A percentile compares a stretch with the other conserved stretches of the same genome.
phyloP scores from a whole-genome alignment of 2,888 invertebrate genomes.

The Diplolepis rosae region DNA sequence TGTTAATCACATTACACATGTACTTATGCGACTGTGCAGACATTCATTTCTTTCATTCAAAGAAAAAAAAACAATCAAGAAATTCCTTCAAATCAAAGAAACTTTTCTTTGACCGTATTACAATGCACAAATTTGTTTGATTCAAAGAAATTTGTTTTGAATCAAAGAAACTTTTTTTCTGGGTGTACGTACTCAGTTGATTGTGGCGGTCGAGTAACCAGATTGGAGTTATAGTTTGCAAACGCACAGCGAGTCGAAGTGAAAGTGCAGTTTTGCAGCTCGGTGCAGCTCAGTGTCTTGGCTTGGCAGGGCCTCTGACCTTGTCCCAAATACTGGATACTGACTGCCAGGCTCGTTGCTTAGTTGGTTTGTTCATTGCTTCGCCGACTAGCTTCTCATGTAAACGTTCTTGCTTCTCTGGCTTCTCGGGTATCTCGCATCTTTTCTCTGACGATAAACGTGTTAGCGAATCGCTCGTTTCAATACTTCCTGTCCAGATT shows the following conservation, averaged over 20 bases:
- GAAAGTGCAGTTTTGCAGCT: slow-evolving; percentile 68
- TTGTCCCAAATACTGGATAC: slow-evolving; percentile 73
- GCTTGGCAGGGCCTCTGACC: slow-evolving; percentile 72
- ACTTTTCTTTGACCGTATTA: no score
- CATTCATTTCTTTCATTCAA: no score
- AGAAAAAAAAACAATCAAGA: no score
- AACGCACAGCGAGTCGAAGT: slow-evolving; percentile 58
- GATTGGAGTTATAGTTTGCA: slow-evolving; percentile 43
- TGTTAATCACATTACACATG: no score
- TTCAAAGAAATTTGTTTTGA: no score
- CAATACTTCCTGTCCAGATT: slow-evolving; percentile 48
- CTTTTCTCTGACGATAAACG: slow-evolving; percentile 44
- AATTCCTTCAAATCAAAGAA: no score
- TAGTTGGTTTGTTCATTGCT: slow-evolving; percentile 53
- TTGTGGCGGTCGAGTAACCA: slow-evolving; percentile 36
- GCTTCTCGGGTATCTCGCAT: slow-evolving; percentile 34
- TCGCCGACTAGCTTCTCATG: slow-evolving; percentile 39
- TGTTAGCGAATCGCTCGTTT: slow-evolving; percentile 44
- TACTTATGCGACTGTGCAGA: no score
- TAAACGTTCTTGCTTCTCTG: neutral
- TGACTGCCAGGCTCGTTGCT: slow-evolving; percentile 57
- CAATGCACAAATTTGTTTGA: no score
- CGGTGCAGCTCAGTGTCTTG: slow-evolving; percentile 58
- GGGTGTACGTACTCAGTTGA: neutral
- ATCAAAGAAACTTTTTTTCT: no score